phyloP scores from a whole-genome alignment of 2,888 invertebrate species.

The Hermodice carunculata region DNA sequence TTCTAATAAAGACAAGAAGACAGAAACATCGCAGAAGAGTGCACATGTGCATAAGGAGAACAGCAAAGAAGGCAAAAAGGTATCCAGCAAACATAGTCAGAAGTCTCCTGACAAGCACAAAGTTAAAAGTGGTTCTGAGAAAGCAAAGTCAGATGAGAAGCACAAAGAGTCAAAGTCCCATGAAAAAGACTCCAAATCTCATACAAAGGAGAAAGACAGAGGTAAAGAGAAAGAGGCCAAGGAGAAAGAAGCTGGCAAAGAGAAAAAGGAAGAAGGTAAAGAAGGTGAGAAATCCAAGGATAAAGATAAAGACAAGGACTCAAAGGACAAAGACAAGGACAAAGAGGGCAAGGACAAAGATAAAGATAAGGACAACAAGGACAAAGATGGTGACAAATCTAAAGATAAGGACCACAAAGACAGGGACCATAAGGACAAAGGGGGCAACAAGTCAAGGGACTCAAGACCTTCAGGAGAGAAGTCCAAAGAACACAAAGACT shows the following conservation, averaged over 20 bases:
- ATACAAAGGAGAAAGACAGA: conserved; percentile 2
- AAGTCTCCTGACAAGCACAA: conserved; percentile 22
- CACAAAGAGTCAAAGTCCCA: conserved; percentile 1
- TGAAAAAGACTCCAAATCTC: conserved; percentile 7
- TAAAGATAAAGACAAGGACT: background rate
- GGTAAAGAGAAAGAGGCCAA: conserved; percentile 8
- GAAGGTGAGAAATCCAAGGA: background rate
- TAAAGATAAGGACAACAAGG: conserved; percentile 69
- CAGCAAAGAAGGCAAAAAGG: too few relatives aligned
- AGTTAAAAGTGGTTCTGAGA: conserved; percentile 10
- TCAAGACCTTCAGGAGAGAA: too few relatives aligned
- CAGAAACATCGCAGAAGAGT: background rate
- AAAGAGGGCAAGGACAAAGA: conserved; percentile 41
- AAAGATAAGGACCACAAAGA: conserved; percentile 13
- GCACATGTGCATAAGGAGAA: too few relatives aligned
- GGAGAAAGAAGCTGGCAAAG: conserved; percentile 2
- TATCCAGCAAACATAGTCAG: background rate
- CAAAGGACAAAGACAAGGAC: conserved; percentile 13
- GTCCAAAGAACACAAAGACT: too few relatives aligned
- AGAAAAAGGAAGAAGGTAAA: conserved; percentile 3
- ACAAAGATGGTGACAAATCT: conserved; percentile 13
- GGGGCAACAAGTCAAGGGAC: background rate
- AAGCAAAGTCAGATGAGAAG: background rate
- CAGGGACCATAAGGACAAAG: background rate
- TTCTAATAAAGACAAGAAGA: conserved; percentile 3